Percentiles rank a stretch among this genome's conserved stretches.
Conservation (phyloP, 2,888 invertebrate genomes). For the Hirtodrosophila histrioides region DNA sequence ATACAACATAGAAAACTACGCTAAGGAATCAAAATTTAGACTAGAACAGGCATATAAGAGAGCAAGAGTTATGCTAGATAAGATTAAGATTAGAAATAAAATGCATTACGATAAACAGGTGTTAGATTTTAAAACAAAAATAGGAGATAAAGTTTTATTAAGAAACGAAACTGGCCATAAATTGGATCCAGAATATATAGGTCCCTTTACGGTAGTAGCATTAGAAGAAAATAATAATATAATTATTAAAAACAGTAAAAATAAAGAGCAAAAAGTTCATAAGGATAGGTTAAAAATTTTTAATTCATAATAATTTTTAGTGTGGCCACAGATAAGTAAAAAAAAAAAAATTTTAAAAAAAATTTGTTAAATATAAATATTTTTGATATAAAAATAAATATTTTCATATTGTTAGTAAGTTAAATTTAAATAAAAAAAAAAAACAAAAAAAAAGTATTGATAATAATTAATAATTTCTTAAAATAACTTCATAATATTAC, state of each 20-base stretch:
- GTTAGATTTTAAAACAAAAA: neutral
- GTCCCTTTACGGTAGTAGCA: neutral
- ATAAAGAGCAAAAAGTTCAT: neutral
- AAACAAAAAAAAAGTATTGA: too few relatives aligned
- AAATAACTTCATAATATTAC: too few relatives aligned
- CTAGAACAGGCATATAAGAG: conserved; percentile 13
- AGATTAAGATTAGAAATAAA: conserved; percentile 5
- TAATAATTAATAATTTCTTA: too few relatives aligned
- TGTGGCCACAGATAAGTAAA: neutral
- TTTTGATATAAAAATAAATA: neutral
- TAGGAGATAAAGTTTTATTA: conserved; percentile 8
- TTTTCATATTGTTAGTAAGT: conserved; percentile 45
- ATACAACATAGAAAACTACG: conserved; percentile 23
- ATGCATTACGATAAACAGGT: conserved; percentile 1
- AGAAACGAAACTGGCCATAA: conserved; percentile 4
- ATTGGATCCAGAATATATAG: conserved; percentile 8
- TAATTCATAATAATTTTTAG: neutral
- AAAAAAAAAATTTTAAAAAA: neutral
- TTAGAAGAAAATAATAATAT: conserved; percentile 4
- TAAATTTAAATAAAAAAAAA: too few relatives aligned
- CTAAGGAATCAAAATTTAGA: conserved; percentile 13
- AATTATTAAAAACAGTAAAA: neutral
- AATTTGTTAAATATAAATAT: neutral
- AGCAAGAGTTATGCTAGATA: conserved; percentile 13
- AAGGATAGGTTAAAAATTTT: neutral